Conservation (phyloP, 2,888 invertebrate genomes). For the Hypomecis atomaria region DNA sequence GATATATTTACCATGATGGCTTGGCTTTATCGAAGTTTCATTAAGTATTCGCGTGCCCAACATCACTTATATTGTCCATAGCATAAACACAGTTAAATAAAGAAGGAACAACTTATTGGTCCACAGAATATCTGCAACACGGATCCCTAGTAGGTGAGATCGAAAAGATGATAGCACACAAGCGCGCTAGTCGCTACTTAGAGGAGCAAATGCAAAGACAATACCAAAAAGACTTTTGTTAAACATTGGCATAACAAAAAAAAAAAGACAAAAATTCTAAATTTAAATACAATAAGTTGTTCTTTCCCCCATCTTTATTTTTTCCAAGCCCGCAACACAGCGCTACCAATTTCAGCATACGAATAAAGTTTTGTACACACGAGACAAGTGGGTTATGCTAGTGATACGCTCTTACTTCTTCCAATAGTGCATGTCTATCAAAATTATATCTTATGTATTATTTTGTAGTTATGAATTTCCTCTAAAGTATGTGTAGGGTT, state of each 20-base stretch:
- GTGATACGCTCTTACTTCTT: constrained; percentile 36
- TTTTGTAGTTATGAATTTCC: constrained; percentile 32
- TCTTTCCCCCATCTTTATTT: constrained; percentile 56
- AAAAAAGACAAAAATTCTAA: constrained; percentile 20
- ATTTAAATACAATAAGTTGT: constrained; percentile 53
- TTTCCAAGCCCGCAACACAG: constrained; percentile 62
- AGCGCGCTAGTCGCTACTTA: constrained; percentile 29
- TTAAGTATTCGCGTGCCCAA: constrained; percentile 1
- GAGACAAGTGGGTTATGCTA: constrained; percentile 45
- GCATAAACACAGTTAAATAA: constrained; percentile 42
- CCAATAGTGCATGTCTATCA: constrained; percentile 39
- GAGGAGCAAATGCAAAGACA: constrained; percentile 27
- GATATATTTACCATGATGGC: too few relatives aligned
- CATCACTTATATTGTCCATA: constrained; percentile 37
- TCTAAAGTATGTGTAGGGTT: constrained; percentile 29
- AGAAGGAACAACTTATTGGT: constrained; percentile 46
- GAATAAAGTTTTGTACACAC: constrained; percentile 30
- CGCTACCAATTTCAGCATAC: constrained; percentile 55
- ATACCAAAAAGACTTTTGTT: constrained; percentile 31
- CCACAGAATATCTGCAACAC: constrained; percentile 35
- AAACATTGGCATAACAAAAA: constrained; percentile 20
- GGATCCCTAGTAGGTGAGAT: constrained; percentile 36
- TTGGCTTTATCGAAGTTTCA: constrained; percentile 26
- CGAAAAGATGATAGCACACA: constrained; percentile 32
- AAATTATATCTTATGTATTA: constrained; percentile 27